Conservation (phyloP, 1,140 invertebrate species). For the Nymphalis io region DNA sequence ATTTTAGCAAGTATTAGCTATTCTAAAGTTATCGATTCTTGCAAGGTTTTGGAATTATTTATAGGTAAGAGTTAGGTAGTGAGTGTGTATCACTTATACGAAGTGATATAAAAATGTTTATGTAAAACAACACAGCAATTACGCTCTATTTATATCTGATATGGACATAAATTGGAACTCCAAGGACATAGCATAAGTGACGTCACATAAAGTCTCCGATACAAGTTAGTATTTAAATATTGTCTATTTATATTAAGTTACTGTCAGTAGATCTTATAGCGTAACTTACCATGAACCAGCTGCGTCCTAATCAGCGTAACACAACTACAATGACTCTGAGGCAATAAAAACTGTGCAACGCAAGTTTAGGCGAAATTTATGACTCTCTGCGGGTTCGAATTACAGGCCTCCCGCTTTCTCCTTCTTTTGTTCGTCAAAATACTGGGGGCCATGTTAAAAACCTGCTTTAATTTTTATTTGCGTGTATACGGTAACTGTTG, state of each 20-base stretch:
- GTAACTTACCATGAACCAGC: constrained; percentile 16
- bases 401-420: constrained; percentile 49
- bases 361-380: constrained; percentile 56
- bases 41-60: too few species aligned
- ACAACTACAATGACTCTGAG: constrained; percentile 37
- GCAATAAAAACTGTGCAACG: constrained; percentile 45
- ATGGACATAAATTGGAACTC: not conserved
- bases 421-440: constrained; percentile 34
- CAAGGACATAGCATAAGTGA: not conserved
- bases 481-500: constrained; percentile 9
- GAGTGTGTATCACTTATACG: too few species aligned
- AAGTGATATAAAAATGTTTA: too few species aligned
- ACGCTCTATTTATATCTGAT: too few species aligned
- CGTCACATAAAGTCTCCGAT: not conserved
- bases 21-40: too few species aligned
- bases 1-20: too few species aligned
- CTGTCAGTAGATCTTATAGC: not conserved
- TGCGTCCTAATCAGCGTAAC: constrained; percentile 29
- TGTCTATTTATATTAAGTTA: not conserved
- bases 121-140: too few species aligned
- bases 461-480: constrained; percentile 31
- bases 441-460: constrained; percentile 20
- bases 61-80: too few species aligned
- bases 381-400: constrained; percentile 45
- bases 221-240: not conserved